Percentiles rank a stretch among this genome's conserved stretches.
phyloP scores from a whole-genome alignment of 2,113 vertebrate species.

The Hypocryptadius cinnamomeus region DNA sequence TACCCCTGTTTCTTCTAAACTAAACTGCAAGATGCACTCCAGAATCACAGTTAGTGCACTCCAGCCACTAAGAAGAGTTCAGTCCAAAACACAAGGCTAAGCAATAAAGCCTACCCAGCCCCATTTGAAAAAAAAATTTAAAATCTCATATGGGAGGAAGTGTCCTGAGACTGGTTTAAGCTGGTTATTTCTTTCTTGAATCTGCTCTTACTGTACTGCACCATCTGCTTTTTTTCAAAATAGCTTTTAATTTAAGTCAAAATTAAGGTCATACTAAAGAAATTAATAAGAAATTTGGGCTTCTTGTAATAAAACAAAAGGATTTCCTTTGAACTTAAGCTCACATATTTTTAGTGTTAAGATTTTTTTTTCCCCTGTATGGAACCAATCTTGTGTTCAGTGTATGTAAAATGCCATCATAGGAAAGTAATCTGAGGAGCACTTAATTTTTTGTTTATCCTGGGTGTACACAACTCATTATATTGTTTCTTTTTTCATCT shows the following conservation, averaged over 20 bases:
- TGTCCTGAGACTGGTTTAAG: background rate
- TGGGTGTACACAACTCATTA: background rate
- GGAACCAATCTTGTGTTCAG: background rate
- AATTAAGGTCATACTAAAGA: background rate
- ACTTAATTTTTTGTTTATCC: background rate
- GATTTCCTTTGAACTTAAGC: background rate
- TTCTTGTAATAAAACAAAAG: background rate
- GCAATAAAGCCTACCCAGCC: background rate
- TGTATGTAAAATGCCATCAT: background rate
- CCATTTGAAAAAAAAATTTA: background rate
- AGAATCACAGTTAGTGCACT: background rate
- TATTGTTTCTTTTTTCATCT: background rate
- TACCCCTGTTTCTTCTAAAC: background rate
- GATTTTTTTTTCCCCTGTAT: background rate
- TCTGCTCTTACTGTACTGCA: background rate
- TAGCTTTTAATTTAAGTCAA: background rate
- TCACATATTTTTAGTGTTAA: background rate
- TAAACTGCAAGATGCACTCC: background rate
- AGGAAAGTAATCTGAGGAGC: background rate
- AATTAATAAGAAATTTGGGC: background rate
- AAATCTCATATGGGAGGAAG: background rate
- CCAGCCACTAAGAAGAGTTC: background rate
- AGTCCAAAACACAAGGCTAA: background rate
- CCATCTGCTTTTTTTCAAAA: background rate
- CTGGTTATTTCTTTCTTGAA: background rate